Percentiles rank a stretch among this genome's conserved stretches.
Conservation (phyloP, 2,113 vertebrate genomes). For the Ammospiza caudacuta region DNA sequence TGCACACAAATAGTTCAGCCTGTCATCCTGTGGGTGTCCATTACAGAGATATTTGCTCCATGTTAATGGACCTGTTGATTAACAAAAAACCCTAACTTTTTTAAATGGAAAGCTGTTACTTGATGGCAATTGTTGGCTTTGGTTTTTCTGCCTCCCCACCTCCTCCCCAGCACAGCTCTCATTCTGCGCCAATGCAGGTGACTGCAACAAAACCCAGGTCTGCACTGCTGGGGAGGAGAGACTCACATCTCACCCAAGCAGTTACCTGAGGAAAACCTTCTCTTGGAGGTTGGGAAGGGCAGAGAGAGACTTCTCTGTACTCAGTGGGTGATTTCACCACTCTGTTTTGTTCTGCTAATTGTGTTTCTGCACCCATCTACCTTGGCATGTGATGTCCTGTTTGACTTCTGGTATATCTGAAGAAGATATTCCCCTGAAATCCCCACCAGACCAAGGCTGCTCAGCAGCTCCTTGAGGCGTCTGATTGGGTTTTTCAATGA, state of each 20-base stretch:
- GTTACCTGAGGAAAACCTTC: neutral
- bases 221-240: neutral
- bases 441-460: neutral
- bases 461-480: neutral
- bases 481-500: neutral
- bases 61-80: constrained; percentile 60
- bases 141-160: neutral
- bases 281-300: neutral
- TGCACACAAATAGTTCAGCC: neutral
- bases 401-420: neutral
- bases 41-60: constrained; percentile 11
- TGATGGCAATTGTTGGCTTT: neutral
- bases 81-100: constrained; percentile 29
- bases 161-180: neutral
- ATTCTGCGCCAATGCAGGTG: neutral
- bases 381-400: neutral
- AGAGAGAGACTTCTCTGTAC: neutral
- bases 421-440: neutral
- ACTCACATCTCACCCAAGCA: fast-evolving
- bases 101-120: constrained; percentile 11
- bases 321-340: fast-evolving
- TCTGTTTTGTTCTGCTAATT: neutral
- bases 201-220: neutral
- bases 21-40: constrained; percentile 28
- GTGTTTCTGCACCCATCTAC: neutral